These are phyloP conservation scores for Pitta sordida DNA, from an alignment of 2,113 vertebrate species.

Conservation along the genomic window DNA sequence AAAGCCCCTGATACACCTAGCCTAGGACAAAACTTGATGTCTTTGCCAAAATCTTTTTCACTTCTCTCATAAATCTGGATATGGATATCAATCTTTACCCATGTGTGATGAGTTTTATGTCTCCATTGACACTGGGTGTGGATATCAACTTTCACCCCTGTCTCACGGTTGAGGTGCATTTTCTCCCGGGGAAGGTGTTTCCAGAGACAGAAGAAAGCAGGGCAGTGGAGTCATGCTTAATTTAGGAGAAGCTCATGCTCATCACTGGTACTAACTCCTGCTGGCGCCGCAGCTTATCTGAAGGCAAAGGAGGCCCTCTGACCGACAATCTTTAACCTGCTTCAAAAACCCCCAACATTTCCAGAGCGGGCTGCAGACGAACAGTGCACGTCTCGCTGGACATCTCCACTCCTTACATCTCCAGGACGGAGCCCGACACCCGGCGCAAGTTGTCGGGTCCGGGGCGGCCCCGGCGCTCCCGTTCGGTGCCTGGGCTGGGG, in stretches of 20 bases:
- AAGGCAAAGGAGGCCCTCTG: background rate
- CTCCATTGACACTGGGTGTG: background rate
- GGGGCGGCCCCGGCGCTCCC: too few species aligned
- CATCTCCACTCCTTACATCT: rapidly evolving
- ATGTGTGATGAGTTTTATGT: background rate
- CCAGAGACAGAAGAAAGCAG: background rate
- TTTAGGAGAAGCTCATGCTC: background rate
- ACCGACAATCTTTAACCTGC: background rate
- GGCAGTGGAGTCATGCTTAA: background rate
- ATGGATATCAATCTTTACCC: background rate
- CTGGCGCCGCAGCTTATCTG: rapidly evolving
- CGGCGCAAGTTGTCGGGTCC: background rate
- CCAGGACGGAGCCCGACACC: rapidly evolving
- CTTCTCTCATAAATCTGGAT: background rate
- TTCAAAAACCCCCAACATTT: rapidly evolving
- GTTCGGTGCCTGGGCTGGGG: background rate
- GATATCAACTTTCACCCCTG: background rate
- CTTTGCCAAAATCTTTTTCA: background rate
- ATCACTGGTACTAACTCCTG: background rate
- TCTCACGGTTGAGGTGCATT: background rate
- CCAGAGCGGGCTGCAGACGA: background rate
- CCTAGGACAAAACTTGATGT: background rate
- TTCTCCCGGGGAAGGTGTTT: background rate
- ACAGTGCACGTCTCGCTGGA: rapidly evolving
- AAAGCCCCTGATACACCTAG: background rate